Evolutionary conservation across 2,888 invertebrate genomes (phyloP).

Genomic region (Tyria jacobaeae): DNA sequence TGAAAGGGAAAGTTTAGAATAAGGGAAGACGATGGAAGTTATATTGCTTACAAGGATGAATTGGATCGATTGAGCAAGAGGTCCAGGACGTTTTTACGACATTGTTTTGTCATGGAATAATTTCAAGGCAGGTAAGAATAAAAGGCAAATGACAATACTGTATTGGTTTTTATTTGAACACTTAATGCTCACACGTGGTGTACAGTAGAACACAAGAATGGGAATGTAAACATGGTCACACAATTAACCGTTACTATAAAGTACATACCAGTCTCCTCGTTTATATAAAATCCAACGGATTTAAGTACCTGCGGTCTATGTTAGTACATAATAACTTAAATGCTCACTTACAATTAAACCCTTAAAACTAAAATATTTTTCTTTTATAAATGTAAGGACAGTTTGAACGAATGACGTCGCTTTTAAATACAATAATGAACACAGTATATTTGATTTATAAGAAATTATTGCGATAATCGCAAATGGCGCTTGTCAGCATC

Average conservation of each 20-base stretch:
- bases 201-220: constrained; percentile 64
- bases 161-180: constrained; percentile 83
- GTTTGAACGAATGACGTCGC: constrained; percentile 64
- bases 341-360: constrained; percentile 74
- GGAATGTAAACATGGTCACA: constrained; percentile 80
- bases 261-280: constrained; percentile 85
- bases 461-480: constrained; percentile 15
- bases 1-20: too few species aligned
- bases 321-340: constrained; percentile 80
- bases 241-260: constrained; percentile 69
- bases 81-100: too few species aligned
- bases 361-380: constrained; percentile 59
- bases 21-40: too few species aligned
- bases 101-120: too few species aligned
- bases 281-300: constrained; percentile 77
- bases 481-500: constrained; percentile 21
- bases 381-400: constrained; percentile 58
- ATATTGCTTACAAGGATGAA: too few species aligned
- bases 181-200: constrained; percentile 64
- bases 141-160: constrained; percentile 81
- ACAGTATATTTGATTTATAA: constrained; percentile 34
- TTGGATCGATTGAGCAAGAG: too few species aligned
- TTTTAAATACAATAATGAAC: constrained; percentile 60
- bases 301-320: constrained; percentile 76
- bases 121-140: constrained; percentile 40